Conservation (phyloP, 2,888 invertebrate genomes). For the Adelphocoris suturalis region DNA sequence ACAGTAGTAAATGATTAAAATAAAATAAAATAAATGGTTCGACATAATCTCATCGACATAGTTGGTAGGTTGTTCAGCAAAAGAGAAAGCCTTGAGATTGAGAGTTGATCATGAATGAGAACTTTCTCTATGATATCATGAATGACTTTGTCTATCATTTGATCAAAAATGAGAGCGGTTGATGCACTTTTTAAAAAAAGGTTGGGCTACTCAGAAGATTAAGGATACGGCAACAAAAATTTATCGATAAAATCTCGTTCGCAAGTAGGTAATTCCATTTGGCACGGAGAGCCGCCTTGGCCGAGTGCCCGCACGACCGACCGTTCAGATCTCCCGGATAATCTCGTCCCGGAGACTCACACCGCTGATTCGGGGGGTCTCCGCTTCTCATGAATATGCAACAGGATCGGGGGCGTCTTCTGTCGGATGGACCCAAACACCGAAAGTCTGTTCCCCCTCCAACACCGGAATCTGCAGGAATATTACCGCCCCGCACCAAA, state of each 20-base stretch:
- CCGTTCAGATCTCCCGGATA: constrained; percentile 33
- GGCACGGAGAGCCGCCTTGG: constrained; percentile 19
- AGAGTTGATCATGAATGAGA: not conserved
- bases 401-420: not conserved
- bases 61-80: too few relatives aligned
- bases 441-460: not conserved
- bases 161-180: not conserved
- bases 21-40: too few relatives aligned
- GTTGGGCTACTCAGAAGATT: not conserved
- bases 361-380: not conserved
- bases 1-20: too few relatives aligned
- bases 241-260: constrained; percentile 28
- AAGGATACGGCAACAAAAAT: not conserved
- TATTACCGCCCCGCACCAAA: too few relatives aligned
- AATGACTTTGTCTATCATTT: not conserved
- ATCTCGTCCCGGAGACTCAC: not conserved
- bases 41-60: too few relatives aligned
- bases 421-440: not conserved
- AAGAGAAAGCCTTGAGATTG: too few relatives aligned
- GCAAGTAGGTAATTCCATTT: constrained; percentile 23
- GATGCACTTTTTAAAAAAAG: not conserved
- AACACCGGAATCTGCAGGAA: not conserved
- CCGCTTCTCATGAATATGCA: constrained; percentile 18
- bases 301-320: constrained; percentile 10
- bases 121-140: not conserved